Base-by-base conservation (phyloP, 2,888 invertebrate species). In the Dione juno region DNA sequence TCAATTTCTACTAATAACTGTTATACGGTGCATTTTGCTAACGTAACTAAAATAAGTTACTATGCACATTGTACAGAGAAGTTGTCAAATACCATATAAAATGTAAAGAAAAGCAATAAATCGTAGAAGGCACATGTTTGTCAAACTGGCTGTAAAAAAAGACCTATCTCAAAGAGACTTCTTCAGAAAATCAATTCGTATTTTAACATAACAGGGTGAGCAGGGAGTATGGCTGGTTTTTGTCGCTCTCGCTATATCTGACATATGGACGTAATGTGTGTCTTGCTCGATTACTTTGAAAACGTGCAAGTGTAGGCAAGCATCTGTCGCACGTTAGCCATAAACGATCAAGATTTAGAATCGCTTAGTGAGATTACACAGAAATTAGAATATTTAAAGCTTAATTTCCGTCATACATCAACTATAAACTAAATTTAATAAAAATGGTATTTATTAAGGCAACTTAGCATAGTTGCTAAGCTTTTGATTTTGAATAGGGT, bases 51-150 rank as follows among this genome's bases (percentile, higher is more conserved):
- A 10, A 37, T 2, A 28, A 28, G 5, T 19, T 40, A 52, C 3
- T 9, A 14, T 64, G 1, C 19, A 19, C 14, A 28, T 28, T 19
- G 19, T 19, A 64, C 13, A 16, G 37, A 52, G 35, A 65, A 53
- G 8, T 40, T 19, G 48, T 54, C 80, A 84, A 88, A 85, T 85
- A 86, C 83, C 82, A 83, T 82, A 80, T 81, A 84, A 84, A 83
- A 85, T 84, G 84, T 84, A 85, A 88, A 87, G 88, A 87, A 88
- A 87, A 64, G 86, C 88, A 90, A 90, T 90, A 90, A 87, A 84
- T 86, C 83, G 79, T 76, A 72, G 54, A 78, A 80, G 84, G 78
- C 86, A 85, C 82, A 81, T 89, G 88, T 89, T 89, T 87, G 88
- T 82, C 80, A 83, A 83, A 83, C 81, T 81, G 75, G 78, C 80